Base-by-base conservation (phyloP, 37 sponge, comb jelly and placozoan species). In the Spongia lamella region DNA sequence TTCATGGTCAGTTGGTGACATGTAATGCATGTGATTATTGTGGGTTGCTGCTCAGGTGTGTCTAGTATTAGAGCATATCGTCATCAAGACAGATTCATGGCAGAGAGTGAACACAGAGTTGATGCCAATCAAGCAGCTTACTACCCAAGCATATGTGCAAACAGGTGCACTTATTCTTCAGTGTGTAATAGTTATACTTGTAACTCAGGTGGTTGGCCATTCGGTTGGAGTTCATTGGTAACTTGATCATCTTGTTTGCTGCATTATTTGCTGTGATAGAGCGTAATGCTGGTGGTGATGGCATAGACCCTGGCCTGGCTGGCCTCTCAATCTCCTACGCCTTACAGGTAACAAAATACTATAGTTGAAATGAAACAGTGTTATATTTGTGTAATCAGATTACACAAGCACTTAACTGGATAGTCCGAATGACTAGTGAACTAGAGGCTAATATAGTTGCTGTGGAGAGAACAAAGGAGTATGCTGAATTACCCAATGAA, bases 401-500 rank as follows among this genome's bases (percentile, higher is more conserved):
- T 0, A 97, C 94, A 11, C 71, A 76, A 7, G 29, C 83, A 16
- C 70, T 97, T 36, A 88, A 91, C 47, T 91, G 92, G 94, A 49
- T 97, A 62, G 98, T 97, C 16, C 67, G 92, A 2, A 93, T 89
- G 95, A 81, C 90, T 56, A 91, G 92, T 73, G 86, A 97, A 56
- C 61, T 97, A 79, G 98, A 97, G 76, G 78, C 92, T 16, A 91
- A 97, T 70, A 80, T 97, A 56, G 94, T 97, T 14, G 81, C 95
- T 53, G 95, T 97, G 51, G 95, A 97, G 83, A 88, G 95, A 54
- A 85, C 69, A 35, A 97, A 89, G 47, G 98, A 97, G 61, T 97
- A 92, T 64, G 57, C 93, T 2, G 89, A 83, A 43, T 68, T 82
- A 40, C 72, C 84, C 17, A 89, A 75, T 54, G 94, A 97, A 81